Evolutionary conservation across 2,113 vertebrate species (phyloP), one percentile per base, ranked within the genome.

Genomic region (Thoracochromis brauschi): DNA sequence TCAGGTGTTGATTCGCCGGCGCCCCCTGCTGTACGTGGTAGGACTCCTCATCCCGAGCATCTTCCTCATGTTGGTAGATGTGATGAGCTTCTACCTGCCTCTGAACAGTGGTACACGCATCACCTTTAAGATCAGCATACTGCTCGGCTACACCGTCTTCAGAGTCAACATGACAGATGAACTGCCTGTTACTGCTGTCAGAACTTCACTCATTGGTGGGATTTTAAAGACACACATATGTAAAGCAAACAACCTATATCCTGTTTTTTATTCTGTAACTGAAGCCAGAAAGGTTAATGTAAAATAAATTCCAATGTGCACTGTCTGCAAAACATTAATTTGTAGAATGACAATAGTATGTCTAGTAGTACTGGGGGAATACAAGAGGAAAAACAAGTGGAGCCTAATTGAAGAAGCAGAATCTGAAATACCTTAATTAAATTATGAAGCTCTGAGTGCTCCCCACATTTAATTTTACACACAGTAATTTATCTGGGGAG

Each of bases 121-220:
- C 13, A 94, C 93, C 80, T 98, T 97, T 80, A 97, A 97, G 94
- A 96, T 95, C 92, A 98, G 95, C 29, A 96, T 97, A 68, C 95
- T 98, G 87, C 96, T 98, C 85, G 97, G 97, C n/a, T 98, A 97
- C 92, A 97, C 97, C 0, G 94, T 98, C 65, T 98, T 98, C 94
- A 95, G 96, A 55, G 97, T 97, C 93, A 98, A 97, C 93, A 93
- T 97, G 91, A 95, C 91, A 1, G 96, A 97, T 0, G 96, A 98
- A 5, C 95, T 98, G 58, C 97, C 97, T 0, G 92, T 88, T 9
- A 96, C 95, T 0, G 55, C 97, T 1, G 81, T 96, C 57, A 95
- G 90, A 8, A 97, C 96, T 0, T 97, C 97, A 5, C 97, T 98
- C 68, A 97, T 98, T 55, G 97, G 97, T 97, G 24, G 3, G 60